Conservation (phyloP, 2,888 invertebrate species). For the Pteria penguin region DNA sequence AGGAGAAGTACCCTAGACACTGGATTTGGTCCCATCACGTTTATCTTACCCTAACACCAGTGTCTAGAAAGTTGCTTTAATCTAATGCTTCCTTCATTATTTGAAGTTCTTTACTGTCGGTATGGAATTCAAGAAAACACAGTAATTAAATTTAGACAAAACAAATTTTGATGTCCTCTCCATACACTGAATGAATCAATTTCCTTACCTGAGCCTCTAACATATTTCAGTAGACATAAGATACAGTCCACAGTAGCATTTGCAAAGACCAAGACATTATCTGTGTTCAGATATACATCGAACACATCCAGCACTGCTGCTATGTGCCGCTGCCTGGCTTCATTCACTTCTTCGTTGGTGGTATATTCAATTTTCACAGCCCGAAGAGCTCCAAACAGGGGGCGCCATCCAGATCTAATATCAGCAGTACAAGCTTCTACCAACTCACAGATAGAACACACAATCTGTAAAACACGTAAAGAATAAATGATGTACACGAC, state of each 20-base stretch:
- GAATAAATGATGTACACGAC: constrained; percentile 3
- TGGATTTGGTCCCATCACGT: too few relatives aligned
- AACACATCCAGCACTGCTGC: constrained; percentile 89
- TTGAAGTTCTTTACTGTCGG: too few relatives aligned
- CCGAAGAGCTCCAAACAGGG: constrained; percentile 94
- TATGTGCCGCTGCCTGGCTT: constrained; percentile 77
- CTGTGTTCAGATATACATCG: constrained; percentile 91
- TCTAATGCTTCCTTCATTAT: too few relatives aligned
- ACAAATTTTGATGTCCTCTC: too few relatives aligned
- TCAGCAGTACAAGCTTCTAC: constrained; percentile 96
- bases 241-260: constrained; percentile 97
- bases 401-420: constrained; percentile 97
- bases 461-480: constrained; percentile 90
- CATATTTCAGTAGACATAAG: constrained; percentile 89
- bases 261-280: constrained; percentile 95
- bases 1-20: too few relatives aligned
- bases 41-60: too few relatives aligned
- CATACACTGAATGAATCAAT: too few relatives aligned
- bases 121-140: too few relatives aligned
- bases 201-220: constrained; percentile 85
- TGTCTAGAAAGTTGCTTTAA: too few relatives aligned
- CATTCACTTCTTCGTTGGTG: constrained; percentile 77
- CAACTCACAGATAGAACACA: constrained; percentile 96
- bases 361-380: constrained; percentile 84
- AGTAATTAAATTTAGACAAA: too few relatives aligned